Conservation (phyloP, 2,888 invertebrate genomes). For the Seira ritae region DNA sequence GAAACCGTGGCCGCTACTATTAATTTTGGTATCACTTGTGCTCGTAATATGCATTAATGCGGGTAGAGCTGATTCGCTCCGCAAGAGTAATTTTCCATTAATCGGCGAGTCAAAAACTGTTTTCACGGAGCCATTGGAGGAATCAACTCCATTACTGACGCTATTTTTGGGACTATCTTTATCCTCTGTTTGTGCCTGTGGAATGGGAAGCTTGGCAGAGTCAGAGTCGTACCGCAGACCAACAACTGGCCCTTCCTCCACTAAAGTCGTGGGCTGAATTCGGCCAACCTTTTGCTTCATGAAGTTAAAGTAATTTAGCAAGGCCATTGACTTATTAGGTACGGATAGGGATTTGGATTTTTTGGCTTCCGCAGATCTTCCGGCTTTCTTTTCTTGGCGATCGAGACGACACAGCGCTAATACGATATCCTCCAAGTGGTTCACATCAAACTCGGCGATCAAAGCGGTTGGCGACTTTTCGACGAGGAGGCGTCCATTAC, state of each 20-base stretch:
- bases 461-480: conserved; percentile 60
- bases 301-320: neutral
- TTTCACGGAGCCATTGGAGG: neutral
- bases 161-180: neutral
- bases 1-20: neutral
- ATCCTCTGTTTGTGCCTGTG: neutral
- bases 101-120: neutral
- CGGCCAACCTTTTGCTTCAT: conserved; percentile 11
- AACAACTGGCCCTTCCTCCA: conserved; percentile 29
- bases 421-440: conserved; percentile 62
- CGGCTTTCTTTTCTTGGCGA: conserved; percentile 27
- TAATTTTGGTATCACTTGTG: no score
- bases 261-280: neutral
- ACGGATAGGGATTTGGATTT: neutral
- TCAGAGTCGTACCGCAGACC: conserved; percentile 15
- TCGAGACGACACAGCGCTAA: conserved; percentile 52
- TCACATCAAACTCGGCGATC: conserved; percentile 39
- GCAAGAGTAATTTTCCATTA: no score
- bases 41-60: no score
- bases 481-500: conserved; percentile 61
- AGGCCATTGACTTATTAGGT: neutral
- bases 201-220: neutral
- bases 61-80: no score
- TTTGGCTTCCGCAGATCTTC: neutral
- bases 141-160: neutral